Conservation (phyloP, 2,113 vertebrate species). For the Synodontis membranacea region DNA sequence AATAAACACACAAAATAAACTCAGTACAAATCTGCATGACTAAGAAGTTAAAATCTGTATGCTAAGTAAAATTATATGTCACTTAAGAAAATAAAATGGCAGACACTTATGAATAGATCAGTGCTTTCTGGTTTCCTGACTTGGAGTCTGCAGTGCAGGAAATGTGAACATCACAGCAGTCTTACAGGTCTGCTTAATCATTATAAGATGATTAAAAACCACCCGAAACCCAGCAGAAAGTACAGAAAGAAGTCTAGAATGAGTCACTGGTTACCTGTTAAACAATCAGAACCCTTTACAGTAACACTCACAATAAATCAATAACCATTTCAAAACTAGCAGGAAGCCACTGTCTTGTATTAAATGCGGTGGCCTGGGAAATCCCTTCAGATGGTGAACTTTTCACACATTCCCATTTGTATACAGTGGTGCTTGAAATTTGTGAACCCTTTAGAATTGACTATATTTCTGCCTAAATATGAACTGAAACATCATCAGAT, state of each 20-base stretch:
- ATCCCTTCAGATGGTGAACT: not conserved
- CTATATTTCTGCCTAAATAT: no score
- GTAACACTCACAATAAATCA: not conserved
- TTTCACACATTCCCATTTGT: not conserved
- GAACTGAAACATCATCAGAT: no score
- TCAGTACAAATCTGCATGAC: not conserved
- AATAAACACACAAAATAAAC: constrained; percentile 21
- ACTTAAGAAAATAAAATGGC: not conserved
- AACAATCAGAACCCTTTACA: not conserved
- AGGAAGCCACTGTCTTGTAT: not conserved
- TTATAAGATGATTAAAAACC: not conserved
- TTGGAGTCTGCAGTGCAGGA: not conserved
- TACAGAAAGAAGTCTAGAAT: not conserved
- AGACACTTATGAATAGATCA: not conserved
- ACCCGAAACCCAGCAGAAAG: not conserved
- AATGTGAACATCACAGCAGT: not conserved
- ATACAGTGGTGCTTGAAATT: no score
- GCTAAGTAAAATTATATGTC: not conserved
- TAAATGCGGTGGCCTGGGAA: not conserved
- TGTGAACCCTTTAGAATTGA: no score
- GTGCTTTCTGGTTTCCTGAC: not conserved
- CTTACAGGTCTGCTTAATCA: not conserved
- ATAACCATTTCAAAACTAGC: not conserved
- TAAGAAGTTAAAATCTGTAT: not conserved
- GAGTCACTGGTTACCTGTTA: not conserved